Conservation (phyloP, 2,113 vertebrate species). For the Gorilla gorilla region DNA sequence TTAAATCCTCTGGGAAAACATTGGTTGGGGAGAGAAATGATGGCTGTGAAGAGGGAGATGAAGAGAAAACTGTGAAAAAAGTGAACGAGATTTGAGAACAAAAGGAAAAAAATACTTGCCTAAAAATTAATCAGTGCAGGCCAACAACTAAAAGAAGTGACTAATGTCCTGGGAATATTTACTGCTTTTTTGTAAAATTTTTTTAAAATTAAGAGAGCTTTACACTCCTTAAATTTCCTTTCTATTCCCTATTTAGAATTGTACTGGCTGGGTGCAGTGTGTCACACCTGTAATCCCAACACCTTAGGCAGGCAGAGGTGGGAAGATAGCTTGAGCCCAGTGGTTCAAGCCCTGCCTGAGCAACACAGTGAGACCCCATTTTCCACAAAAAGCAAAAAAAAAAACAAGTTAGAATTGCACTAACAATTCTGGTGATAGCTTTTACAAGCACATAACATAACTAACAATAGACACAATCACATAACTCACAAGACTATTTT, state of each 20-base stretch:
- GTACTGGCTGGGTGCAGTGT: background rate
- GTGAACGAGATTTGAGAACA: background rate
- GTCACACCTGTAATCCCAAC: too few relatives aligned
- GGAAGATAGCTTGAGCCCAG: too few relatives aligned
- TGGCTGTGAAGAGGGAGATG: background rate
- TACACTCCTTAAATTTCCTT: background rate
- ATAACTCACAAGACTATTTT: background rate
- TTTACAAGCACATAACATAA: background rate
- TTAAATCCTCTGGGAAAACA: background rate
- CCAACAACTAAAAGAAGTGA: background rate
- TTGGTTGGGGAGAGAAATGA: background rate
- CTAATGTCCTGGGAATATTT: background rate
- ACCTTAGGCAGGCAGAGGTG: too few relatives aligned
- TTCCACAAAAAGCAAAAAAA: too few relatives aligned
- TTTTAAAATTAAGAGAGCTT: background rate
- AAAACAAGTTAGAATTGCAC: too few relatives aligned
- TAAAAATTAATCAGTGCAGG: background rate
- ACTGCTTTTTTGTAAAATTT: background rate
- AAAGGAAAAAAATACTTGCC: background rate
- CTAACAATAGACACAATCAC: background rate
- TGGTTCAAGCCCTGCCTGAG: too few relatives aligned
- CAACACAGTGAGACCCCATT: too few relatives aligned
- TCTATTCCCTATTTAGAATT: slow-evolving; percentile 10
- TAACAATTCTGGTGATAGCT: background rate
- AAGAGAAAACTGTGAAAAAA: background rate